Conservation (phyloP, 2,888 invertebrate species). For the Stramonita haemastoma region DNA sequence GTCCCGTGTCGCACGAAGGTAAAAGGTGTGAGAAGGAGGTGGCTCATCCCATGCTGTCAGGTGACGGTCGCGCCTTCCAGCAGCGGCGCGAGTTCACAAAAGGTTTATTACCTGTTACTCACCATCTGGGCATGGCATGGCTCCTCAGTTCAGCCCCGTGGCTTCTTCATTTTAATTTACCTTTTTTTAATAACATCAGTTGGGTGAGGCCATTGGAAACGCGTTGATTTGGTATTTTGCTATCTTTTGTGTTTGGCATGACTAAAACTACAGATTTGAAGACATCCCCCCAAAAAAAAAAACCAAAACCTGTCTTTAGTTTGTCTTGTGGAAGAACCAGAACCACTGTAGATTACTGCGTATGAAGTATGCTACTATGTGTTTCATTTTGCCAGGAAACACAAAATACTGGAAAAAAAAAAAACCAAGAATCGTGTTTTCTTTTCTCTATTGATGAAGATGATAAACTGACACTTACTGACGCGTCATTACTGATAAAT, state of each 20-base stretch:
- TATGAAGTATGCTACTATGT: too few relatives aligned
- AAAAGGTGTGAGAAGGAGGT: conserved; percentile 44
- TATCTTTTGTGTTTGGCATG: conserved; percentile 8
- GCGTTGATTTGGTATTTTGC: background rate
- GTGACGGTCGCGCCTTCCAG: conserved; percentile 21
- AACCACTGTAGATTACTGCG: too few relatives aligned
- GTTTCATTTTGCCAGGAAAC: too few relatives aligned
- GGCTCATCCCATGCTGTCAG: conserved; percentile 37
- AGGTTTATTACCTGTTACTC: conserved; percentile 32
- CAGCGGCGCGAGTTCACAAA: background rate
- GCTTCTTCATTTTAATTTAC: background rate
- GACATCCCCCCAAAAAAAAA: background rate
- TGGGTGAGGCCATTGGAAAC: background rate
- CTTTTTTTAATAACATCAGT: background rate
- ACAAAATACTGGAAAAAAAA: too few relatives aligned
- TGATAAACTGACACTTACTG: too few relatives aligned
- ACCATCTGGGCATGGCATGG: conserved; percentile 38
- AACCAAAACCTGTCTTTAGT: background rate
- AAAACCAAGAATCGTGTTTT: too few relatives aligned
- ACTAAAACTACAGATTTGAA: background rate
- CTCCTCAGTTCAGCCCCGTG: conserved; percentile 29
- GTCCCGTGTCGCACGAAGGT: conserved; percentile 37
- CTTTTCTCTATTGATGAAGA: too few relatives aligned
- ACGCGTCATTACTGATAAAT: too few relatives aligned
- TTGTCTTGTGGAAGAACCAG: too few relatives aligned